Conservation (phyloP, 1,140 invertebrate genomes). For the Drosophila erecta region DNA sequence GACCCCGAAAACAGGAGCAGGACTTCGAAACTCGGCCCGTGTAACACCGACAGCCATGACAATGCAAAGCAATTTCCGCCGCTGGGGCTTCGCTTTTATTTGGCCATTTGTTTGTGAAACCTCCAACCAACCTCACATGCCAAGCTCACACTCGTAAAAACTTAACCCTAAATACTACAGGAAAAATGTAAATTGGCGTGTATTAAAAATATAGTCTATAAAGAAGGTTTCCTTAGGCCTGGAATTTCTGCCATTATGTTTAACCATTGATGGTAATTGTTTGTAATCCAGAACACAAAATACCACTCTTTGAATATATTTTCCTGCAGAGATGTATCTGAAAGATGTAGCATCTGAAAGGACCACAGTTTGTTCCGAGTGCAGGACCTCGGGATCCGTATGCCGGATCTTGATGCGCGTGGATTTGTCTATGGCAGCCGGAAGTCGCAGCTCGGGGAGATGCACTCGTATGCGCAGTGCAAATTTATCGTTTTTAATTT, state of each 20-base stretch:
- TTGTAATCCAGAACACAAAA: too few species aligned
- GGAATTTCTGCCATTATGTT: neutral
- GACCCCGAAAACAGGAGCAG: conserved; percentile 5
- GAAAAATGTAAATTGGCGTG: neutral
- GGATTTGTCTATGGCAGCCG: conserved; percentile 70
- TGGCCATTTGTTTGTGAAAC: conserved; percentile 70
- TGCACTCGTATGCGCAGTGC: conserved; percentile 50
- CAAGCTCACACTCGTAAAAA: conserved; percentile 5
- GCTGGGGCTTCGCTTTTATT: conserved; percentile 65
- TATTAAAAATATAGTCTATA: neutral
- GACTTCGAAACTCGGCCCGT: conserved; percentile 30
- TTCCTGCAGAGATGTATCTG: too few species aligned
- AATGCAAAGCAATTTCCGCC: conserved; percentile 70
- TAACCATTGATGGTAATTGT: too few species aligned
- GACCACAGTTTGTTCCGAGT: conserved; percentile 12
- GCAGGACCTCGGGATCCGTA: conserved; percentile 26
- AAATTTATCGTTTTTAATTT: conserved; percentile 85
- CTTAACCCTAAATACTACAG: neutral
- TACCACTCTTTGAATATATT: too few species aligned
- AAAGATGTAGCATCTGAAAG: neutral
- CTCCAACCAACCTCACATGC: conserved; percentile 11
- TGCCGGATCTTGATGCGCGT: conserved; percentile 53
- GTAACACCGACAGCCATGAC: conserved; percentile 29
- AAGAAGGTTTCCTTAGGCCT: neutral
- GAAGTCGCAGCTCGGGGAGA: conserved; percentile 34